Evolutionary conservation across 2,113 vertebrate genomes (phyloP), one percentile per base, ranked within the genome.

Genomic region (Pygoscelis adeliae): DNA sequence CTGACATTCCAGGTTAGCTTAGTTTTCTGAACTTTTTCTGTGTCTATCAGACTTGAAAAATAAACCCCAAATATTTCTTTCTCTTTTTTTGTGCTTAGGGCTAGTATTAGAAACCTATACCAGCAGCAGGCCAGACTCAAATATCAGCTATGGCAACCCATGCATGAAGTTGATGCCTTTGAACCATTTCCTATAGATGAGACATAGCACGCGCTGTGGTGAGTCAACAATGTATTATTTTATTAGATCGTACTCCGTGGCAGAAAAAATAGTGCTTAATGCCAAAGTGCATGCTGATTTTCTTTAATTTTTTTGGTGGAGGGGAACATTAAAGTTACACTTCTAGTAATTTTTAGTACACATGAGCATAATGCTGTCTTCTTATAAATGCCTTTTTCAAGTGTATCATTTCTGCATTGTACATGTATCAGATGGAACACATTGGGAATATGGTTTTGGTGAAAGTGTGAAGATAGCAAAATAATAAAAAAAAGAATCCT

Each of bases 181-280:
- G 93, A 97, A 87, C 61, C n/a, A 55, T 96, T 98, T 97, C 89
- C 96, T 89, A 22, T 98, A 97, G 97, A 97, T 98, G 97, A 98
- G 83, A 96, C 95, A 96, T 87, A 92, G 78, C 63, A 95, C 50
- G n/a, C 73, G 88, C 94, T 96, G 97, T 98, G 98, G 98, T 98
- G 83, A 98, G 98, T 97, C 90, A 93, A 79, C 38, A 92, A 52
- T 34, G 10, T n/a, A 71, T 55, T 82, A 50, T 73, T 82, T 91
- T 59, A 76, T 84, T 81, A 87, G 91, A 76, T 67, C 10, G 4
- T 21, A 10, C 9, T 92, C 34, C 30, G 58, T 83, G 27, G 30
- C 3, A 26, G 62, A 79, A 92, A 47, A 38, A 56, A 25, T 7
- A 34, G 22, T 83, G 5, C 21, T 83, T 55, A 38, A 66, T 77